These are phyloP conservation scores for Atta texana DNA, from an alignment of 1,140 invertebrate species.

Conservation along the genomic window DNA sequence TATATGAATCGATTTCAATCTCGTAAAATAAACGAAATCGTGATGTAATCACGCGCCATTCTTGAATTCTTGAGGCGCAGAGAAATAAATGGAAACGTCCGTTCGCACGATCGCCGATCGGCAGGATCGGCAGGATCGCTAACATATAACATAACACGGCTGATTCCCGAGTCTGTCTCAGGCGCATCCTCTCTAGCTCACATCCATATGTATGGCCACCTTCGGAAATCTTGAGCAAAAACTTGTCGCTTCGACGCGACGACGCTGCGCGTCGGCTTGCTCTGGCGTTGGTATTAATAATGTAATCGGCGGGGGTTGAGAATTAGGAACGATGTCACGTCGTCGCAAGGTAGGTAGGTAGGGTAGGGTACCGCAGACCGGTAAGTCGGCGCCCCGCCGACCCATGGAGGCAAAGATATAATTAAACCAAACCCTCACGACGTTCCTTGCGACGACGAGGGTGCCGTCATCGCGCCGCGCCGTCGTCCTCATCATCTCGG, in stretches of 20 bases:
- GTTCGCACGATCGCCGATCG: background rate
- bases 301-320: slow-evolving; percentile 71
- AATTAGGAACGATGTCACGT: slow-evolving; percentile 78
- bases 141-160: slow-evolving; percentile 59
- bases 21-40: background rate
- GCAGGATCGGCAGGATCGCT: background rate
- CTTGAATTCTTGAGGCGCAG: background rate
- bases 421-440: slow-evolving; percentile 74
- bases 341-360: slow-evolving; percentile 55
- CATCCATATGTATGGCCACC: slow-evolving; percentile 60
- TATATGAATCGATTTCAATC: background rate
- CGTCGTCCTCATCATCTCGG: slow-evolving; percentile 65
- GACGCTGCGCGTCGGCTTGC: slow-evolving; percentile 35
- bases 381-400: slow-evolving; percentile 60
- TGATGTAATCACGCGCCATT: background rate
- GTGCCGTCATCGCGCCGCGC: slow-evolving; percentile 25
- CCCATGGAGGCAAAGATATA: slow-evolving; percentile 75
- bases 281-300: slow-evolving; percentile 76
- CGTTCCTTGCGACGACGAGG: slow-evolving; percentile 60
- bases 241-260: slow-evolving; percentile 40
- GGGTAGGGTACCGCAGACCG: slow-evolving; percentile 48
- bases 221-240: slow-evolving; percentile 59
- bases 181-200: background rate
- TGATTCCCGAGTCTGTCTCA: slow-evolving; percentile 57
- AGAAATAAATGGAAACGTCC: background rate